phyloP scores from a whole-genome alignment of 1,140 invertebrate species.

The Brachionus paranguensis region DNA sequence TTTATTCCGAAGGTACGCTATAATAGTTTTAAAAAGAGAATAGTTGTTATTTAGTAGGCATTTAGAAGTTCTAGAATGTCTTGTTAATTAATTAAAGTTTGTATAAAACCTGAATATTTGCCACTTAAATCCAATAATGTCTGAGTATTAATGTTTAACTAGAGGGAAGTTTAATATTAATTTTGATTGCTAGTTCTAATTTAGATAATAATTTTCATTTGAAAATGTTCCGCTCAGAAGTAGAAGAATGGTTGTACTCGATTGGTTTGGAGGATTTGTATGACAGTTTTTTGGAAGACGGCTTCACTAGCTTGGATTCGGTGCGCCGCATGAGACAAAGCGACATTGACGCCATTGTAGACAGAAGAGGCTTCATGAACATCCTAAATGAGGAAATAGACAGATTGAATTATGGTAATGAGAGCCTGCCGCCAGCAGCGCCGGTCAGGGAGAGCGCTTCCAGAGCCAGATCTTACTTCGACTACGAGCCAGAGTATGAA shows the following conservation, averaged over 20 bases:
- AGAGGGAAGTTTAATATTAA: neutral
- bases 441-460: neutral
- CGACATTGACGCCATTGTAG: constrained; percentile 37
- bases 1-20: constrained; percentile 4
- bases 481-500: constrained; percentile 29
- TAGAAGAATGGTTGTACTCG: constrained; percentile 40
- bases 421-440: neutral
- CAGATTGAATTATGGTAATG: constrained; percentile 15
- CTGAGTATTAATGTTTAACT: neutral
- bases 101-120: constrained; percentile 11
- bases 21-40: constrained; percentile 18
- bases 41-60: neutral
- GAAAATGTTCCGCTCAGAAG: constrained; percentile 40
- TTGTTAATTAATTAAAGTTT: constrained; percentile 33
- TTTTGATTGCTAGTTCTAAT: neutral
- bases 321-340: constrained; percentile 37
- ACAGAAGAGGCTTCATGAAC: constrained; percentile 31
- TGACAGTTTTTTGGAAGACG: constrained; percentile 5
- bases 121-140: neutral
- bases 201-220: neutral
- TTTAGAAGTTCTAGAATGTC: constrained; percentile 11
- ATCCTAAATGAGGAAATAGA: constrained; percentile 35
- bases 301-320: constrained; percentile 7
- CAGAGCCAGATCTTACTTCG: constrained; percentile 21
- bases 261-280: constrained; percentile 31